A percentile compares a stretch with the other conserved stretches of the same genome.
These are phyloP conservation scores for Mantis religiosa DNA, from an alignment of 2,888 invertebrate genomes.

Conservation along the genomic window DNA sequence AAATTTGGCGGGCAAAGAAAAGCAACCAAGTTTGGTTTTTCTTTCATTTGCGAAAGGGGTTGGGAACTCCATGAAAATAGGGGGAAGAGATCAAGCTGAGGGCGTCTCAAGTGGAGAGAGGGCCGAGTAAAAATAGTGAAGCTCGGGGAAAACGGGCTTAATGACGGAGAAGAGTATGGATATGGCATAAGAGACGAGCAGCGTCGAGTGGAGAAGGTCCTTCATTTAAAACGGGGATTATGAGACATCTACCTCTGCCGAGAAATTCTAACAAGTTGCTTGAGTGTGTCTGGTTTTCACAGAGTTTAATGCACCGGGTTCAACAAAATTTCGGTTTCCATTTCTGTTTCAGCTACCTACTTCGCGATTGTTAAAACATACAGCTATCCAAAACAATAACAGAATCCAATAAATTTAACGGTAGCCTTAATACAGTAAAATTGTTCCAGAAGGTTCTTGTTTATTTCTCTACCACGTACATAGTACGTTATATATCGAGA, in stretches of 20 bases:
- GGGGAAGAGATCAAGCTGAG: background rate
- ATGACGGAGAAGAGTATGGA: background rate
- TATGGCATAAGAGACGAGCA: background rate
- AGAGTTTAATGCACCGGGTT: background rate
- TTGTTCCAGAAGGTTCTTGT: too few relatives aligned
- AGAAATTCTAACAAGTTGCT: background rate
- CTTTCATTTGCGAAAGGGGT: background rate
- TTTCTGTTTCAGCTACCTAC: background rate
- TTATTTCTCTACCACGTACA: too few relatives aligned
- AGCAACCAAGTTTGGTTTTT: constrained; percentile 8
- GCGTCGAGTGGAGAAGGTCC: background rate
- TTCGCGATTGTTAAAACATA: too few relatives aligned
- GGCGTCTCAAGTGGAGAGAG: background rate
- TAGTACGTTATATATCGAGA: too few relatives aligned
- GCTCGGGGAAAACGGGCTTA: background rate
- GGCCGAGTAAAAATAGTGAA: background rate
- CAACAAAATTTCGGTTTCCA: background rate
- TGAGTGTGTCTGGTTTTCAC: background rate
- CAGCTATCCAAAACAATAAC: too few relatives aligned
- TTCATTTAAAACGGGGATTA: background rate
- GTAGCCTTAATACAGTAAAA: too few relatives aligned
- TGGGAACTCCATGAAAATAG: background rate
- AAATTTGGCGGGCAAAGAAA: constrained; percentile 7
- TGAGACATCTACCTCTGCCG: background rate
- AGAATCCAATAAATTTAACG: too few relatives aligned